phyloP scores from a whole-genome alignment of 2,888 invertebrate species.

The Sycophila texana region DNA sequence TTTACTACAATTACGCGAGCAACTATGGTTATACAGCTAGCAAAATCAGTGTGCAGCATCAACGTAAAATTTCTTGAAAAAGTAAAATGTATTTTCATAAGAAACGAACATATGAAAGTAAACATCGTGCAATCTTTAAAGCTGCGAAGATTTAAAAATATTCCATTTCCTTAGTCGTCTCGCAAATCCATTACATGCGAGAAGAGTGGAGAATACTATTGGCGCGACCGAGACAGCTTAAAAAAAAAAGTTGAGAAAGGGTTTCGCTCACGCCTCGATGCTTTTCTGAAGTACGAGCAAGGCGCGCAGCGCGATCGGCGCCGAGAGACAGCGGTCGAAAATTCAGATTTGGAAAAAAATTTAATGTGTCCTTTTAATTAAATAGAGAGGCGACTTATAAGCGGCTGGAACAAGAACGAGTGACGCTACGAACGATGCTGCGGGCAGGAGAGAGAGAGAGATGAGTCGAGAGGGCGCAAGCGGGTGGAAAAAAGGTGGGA shows the following conservation, averaged over 20 bases:
- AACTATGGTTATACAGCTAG: no score
- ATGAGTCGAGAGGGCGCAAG: constrained; percentile 32
- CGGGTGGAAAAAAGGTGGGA: constrained; percentile 63
- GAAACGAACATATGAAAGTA: no score
- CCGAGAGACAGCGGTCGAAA: constrained; percentile 60
- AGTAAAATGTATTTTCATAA: no score
- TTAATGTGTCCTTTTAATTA: constrained; percentile 75
- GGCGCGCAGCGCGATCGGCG: constrained; percentile 62
- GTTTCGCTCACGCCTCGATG: no score
- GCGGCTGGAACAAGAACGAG: constrained; percentile 60
- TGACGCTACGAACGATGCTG: constrained; percentile 55
- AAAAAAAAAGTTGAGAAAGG: constrained; percentile 56
- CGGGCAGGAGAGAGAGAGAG: constrained; percentile 6
- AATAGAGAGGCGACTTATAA: constrained; percentile 67
- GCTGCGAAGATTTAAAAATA: no score
- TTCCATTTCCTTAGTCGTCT: no score
- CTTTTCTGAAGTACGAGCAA: neutral
- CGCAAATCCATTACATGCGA: no score
- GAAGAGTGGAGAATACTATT: neutral
- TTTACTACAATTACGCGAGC: no score
- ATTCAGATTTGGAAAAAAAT: constrained; percentile 74
- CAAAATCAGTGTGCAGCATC: no score
- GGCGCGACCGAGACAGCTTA: neutral
- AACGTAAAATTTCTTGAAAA: no score
- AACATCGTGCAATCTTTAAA: no score